Base-by-base conservation (phyloP, 2,113 vertebrate genomes). In the Pteronura brasiliensis region DNA sequence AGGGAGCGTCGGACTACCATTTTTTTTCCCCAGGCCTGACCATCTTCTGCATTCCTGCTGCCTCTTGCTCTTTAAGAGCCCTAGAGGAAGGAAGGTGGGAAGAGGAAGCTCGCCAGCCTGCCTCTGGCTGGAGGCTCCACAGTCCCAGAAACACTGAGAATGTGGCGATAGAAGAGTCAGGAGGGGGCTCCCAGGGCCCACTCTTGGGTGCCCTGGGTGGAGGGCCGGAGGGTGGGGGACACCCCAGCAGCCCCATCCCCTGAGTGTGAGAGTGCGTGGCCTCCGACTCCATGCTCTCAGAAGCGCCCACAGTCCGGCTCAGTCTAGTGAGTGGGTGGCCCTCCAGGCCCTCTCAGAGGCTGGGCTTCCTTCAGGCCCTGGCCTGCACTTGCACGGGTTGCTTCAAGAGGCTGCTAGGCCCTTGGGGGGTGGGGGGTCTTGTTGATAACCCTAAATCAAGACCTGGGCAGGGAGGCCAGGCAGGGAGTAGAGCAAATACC, bases 221-320 rank as follows among this genome's bases (percentile, higher is more conserved):
- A 44, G 49, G 44, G 49, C 72, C 3, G 1, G 11, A 17, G 71
- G 47, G 29, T 4, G 27, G 34, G 12, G 49, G n/a, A 27, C 1
- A 8, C 31, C 20, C 0, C 1, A 27, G n/a, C 59, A 20, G 36
- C 63, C 63, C 57, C 7, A 77, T 7, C 39, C 3, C 63, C 61
- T 29, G 8, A 17, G 42, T n/a, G 49, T 42, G 4, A 59, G n/a
- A 52, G 7, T 44, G 17, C 34, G 10, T 52, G 21, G 34, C 44
- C 44, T 49, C 79, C 0, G 3, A n/a, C 47, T 39, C 71, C 2
- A 4, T 52, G 65, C 63, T 55, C 42, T 25, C 15, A 21, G 15
- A 74, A 31, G n/a, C 63, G 5, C 12, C 39, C 14, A 0, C 0
- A 1, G 20, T 21, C 13, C 39, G 4, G 39, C 9, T 20, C n/a